These are phyloP conservation scores for Corynorhinus townsendii DNA, from an alignment of 2,113 vertebrate genomes.

Conservation along the genomic window DNA sequence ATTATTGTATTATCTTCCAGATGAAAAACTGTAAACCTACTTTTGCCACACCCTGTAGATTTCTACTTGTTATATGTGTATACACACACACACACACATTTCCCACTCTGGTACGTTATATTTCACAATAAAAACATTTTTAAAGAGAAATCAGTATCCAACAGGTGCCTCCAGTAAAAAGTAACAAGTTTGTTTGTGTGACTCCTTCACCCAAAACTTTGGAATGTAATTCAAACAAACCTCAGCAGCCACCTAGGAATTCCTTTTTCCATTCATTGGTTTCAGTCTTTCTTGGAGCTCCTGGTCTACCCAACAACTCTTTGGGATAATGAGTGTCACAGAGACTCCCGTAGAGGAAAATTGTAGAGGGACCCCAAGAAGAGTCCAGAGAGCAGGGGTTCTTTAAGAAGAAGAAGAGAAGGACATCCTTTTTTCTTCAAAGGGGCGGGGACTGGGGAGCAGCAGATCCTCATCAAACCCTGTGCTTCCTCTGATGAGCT, in stretches of 20 bases:
- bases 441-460: neutral
- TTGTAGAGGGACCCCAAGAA: neutral
- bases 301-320: neutral
- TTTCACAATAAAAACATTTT: neutral
- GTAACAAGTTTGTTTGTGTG: neutral
- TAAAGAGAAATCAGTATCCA: neutral
- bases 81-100: neutral
- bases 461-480: constrained; percentile 42
- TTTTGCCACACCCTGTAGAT: neutral
- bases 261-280: neutral
- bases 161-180: neutral
- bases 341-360: neutral
- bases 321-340: neutral
- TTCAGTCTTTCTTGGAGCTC: neutral
- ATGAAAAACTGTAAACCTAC: neutral
- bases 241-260: neutral
- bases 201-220: neutral
- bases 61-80: neutral
- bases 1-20: neutral
- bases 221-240: neutral
- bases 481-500: constrained; percentile 63
- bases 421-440: neutral
- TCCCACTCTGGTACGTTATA: neutral
- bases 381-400: neutral
- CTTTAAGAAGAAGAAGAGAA: neutral